Base-by-base conservation (phyloP, 2,113 vertebrate genomes). In the Sturnus vulgaris region DNA sequence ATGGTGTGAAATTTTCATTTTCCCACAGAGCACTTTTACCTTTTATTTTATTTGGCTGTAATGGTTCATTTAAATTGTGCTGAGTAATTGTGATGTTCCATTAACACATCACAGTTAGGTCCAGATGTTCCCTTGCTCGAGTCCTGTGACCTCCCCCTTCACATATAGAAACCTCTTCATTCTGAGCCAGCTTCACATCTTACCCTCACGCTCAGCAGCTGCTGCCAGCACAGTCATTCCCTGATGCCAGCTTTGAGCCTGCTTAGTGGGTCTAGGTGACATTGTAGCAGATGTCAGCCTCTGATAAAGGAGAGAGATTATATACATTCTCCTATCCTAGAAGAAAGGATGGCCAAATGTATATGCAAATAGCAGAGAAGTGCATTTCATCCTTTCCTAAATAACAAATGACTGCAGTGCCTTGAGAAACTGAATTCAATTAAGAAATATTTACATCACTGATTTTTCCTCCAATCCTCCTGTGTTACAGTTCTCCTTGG, bases 21-120 rank as follows among this genome's bases (percentile, higher is more conserved):
- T 65, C 63, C 72, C 18, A 15, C n/a, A 65, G 24, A 84, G 14
- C 11, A 19, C 6, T 63, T 91, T 80, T 37, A 79, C 24, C 40
- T 72, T 91, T 86, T 73, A 56, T 89, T 92, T 90, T 35, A 33
- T 6, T 50, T 66, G 50, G 21, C 14, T 83, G 70, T 49, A 96
- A 82, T 30, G 25, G 30, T 20, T 83, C 2, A 0, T 81, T 89
- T 86, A 87, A 76, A 95, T 85, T 86, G 20, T 90, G 90, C 77
- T 76, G 85, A 91, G 68, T 94, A 96, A 96, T 92, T 86, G 55
- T 39, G 68, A 52, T 10, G 3, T 44, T 80, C 64, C 61, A 95
- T 82, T 90, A 91, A 88, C 40, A 31, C 47, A 52, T 52, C 27
- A 52, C 27, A 18, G 15, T 52, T 30, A 53, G 46, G 28, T 50